Evolutionary conservation across 2,888 invertebrate genomes (phyloP), one percentile per base, ranked within the genome.

Genomic region (Pyrochroa serraticornis): DNA sequence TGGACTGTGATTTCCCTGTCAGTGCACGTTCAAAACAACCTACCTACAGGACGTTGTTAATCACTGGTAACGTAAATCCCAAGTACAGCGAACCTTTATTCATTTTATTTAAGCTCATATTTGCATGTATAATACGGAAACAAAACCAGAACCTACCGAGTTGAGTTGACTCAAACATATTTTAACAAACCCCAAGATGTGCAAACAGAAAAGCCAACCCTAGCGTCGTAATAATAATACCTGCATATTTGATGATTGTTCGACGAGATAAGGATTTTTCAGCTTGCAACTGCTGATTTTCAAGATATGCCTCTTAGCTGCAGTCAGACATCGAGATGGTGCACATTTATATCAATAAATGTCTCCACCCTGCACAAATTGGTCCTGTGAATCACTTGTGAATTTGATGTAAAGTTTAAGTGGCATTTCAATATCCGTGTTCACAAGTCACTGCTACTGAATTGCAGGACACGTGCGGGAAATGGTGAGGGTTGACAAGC

Each of bases 371-470:
- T 58, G 67, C 65, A 62, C 57, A 65, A 72, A 70, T 69, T 68
- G 67, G 65, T 58, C 46, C 62, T 63, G 70, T 73, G 72, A 71
- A 74, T 73, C 74, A 72, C 71, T 68, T 65, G 69, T 59, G 71
- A 71, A 75, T 75, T 75, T 75, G 75, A 76, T 75, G 73, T 75
- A 73, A 73, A 75, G 71, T 69, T 71, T 70, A 72, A 73, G 73
- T 73, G 75, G 73, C 74, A 73, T 75, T 76, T 74, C 76, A 76
- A 76, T 76, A 76, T 75, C 74, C 74, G 70, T 71, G 71, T 50
- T 59, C 59, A 71, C 71, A 71, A 74, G 71, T 71, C 71, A 68
- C 64, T 68, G 68, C 66, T 58, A 52, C 62, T 63, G 69, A 70
- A 71, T 71, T 70, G 70, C 66, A 65, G 58, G 65, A 69, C 75